Evolutionary conservation across 1,140 invertebrate species (phyloP), one percentile per base, ranked within the genome.

Genomic region (Tachypleus tridentatus): DNA sequence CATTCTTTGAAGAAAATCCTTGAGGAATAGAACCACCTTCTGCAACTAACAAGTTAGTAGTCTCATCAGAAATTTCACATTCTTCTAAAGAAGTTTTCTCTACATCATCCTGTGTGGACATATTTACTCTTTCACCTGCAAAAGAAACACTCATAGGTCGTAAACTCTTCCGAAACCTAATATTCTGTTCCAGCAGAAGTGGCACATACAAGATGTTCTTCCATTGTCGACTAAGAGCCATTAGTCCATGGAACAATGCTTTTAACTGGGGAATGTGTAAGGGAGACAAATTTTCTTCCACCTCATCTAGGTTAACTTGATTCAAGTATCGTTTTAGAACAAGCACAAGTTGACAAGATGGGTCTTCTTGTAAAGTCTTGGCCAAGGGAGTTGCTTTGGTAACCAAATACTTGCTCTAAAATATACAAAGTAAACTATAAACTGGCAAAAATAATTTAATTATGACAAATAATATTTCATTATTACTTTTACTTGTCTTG

Each of bases 151-250:
- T 93, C 62, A 91, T 81, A 0, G 77, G 76, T 10, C 89, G 87
- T 74, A 90, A 86, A 61, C 83, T 86, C 80, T 92, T 93, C 62
- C 74, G 74, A 7, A 76, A 70, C 65, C 77, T 80, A 72, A 90
- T 88, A 74, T 90, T 91, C 74, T 93, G 88, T 72, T 96, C 91
- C 61, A 93, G 81, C 52, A 96, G 78, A 59, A 94, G 80, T 1
- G 94, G 94, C 70, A 94, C 96, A 74, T 97, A 96, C 3, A 98
- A 78, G 4, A 93, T 88, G 76, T 94, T 96, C 77, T 97, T 97
- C 94, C 94, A 98, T 74, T 97, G 93, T 3, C 93, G 83, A 72
- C 91, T 94, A 29, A 97, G 75, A 58, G 93, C 90, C 74, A 94
- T 86, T 29, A 95, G 85, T n/a, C 91, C 91, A 84, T 91, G 76